Percentiles rank a stretch among this genome's conserved stretches.
phyloP scores from a whole-genome alignment of 2,113 vertebrate genomes.

The Mormyrus iriodes region DNA sequence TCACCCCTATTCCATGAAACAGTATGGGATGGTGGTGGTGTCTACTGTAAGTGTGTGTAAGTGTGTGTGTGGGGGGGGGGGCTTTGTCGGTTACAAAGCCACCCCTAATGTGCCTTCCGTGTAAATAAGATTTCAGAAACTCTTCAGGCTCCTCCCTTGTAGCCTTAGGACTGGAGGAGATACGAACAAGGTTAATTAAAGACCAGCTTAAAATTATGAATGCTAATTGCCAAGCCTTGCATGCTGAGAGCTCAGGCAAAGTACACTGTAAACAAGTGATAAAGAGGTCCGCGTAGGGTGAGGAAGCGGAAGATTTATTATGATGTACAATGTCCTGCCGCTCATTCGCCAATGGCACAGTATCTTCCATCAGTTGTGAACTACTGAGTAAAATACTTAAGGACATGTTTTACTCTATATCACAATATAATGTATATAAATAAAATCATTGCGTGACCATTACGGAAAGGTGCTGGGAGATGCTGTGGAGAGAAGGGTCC shows the following conservation, averaged over 20 bases:
- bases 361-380: not conserved
- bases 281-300: not conserved
- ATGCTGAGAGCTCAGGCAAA: conserved; percentile 30
- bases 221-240: conserved; percentile 47
- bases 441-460: not conserved
- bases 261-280: conserved; percentile 32
- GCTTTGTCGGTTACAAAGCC: not conserved
- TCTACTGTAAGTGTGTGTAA: not conserved
- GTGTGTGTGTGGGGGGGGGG: not conserved
- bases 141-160: conserved; percentile 41
- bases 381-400: not conserved
- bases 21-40: not conserved
- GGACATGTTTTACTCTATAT: not conserved
- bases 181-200: conserved; percentile 62
- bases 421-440: not conserved
- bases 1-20: not conserved
- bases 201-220: conserved; percentile 54
- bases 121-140: conserved; percentile 32
- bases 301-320: not conserved
- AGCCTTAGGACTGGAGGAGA: conserved; percentile 41
- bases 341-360: not conserved
- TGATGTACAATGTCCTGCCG: not conserved
- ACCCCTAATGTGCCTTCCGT: conserved; percentile 17
- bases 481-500: not conserved
- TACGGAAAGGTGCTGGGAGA: not conserved